Conservation (phyloP, 2,113 vertebrate species). For the Sander vitreus region DNA sequence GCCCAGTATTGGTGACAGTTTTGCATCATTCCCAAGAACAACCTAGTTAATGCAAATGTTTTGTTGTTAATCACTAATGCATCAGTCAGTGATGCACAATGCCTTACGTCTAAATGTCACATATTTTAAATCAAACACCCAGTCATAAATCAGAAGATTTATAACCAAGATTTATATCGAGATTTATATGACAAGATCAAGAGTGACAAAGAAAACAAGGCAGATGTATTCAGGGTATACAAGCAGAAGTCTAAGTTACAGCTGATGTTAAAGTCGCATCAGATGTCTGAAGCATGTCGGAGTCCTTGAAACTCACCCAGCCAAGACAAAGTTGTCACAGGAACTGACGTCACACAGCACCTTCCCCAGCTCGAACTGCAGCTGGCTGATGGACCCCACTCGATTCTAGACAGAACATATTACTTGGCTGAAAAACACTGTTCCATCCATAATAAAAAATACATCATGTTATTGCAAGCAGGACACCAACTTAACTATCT, state of each 20-base stretch:
- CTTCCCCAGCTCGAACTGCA: constrained; percentile 90
- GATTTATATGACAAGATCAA: background rate
- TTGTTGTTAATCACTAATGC: background rate
- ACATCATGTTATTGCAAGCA: background rate
- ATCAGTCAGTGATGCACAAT: background rate
- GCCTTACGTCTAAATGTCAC: background rate
- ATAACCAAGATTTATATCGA: background rate
- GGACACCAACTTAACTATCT: background rate
- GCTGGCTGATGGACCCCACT: constrained; percentile 90
- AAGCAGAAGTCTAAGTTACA: background rate
- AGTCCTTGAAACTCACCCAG: constrained; percentile 88
- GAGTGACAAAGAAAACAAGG: background rate
- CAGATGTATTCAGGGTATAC: background rate
- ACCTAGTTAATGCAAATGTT: background rate
- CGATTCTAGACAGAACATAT: constrained; percentile 85
- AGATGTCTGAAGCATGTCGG: background rate
- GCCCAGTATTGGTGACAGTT: background rate
- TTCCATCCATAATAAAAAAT: background rate
- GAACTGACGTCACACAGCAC: constrained; percentile 92
- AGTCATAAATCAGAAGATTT: constrained; percentile 17
- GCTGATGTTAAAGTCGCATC: background rate
- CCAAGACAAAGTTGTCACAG: constrained; percentile 87
- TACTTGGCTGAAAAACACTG: background rate
- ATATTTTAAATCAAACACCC: background rate
- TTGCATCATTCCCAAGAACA: background rate